Percentiles rank a stretch among this genome's conserved stretches.
phyloP scores from a whole-genome alignment of 2,113 vertebrate genomes.

The Hippocampus guttulatus region DNA sequence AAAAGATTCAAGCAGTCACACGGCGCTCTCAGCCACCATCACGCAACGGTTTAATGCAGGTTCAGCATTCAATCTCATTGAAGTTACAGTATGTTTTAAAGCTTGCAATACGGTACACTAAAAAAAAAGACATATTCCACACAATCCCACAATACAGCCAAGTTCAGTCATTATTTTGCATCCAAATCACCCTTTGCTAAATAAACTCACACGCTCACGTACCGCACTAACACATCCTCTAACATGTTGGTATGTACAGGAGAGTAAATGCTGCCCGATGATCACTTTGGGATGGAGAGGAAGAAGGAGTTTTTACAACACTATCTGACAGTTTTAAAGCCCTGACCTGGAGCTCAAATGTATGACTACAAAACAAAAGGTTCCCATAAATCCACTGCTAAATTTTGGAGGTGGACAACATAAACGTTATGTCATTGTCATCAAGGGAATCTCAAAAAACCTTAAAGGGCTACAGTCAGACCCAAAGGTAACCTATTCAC shows the following conservation, averaged over 20 bases:
- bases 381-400: neutral
- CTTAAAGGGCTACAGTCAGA: neutral
- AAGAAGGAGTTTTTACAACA: slow-evolving; percentile 46
- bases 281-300: slow-evolving; percentile 35
- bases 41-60: slow-evolving; percentile 8
- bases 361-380: slow-evolving; percentile 18
- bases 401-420: slow-evolving; percentile 4
- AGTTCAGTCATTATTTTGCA: neutral
- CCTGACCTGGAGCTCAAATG: slow-evolving; percentile 25
- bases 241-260: slow-evolving; percentile 1
- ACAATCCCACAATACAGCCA: neutral
- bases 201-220: neutral
- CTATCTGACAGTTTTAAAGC: slow-evolving; percentile 22
- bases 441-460: neutral
- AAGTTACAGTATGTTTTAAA: neutral
- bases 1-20: slow-evolving; percentile 12
- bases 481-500: neutral
- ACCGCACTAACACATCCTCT: neutral
- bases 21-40: neutral
- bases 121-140: neutral
- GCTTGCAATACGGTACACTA: neutral
- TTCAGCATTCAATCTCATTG: slow-evolving; percentile 1
- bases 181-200: neutral
- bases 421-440: neutral
- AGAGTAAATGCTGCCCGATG: slow-evolving; percentile 38